Evolutionary conservation across 64 coral and sea anemone species (phyloP).

Genomic region (Pocillopora verrucosa): DNA sequence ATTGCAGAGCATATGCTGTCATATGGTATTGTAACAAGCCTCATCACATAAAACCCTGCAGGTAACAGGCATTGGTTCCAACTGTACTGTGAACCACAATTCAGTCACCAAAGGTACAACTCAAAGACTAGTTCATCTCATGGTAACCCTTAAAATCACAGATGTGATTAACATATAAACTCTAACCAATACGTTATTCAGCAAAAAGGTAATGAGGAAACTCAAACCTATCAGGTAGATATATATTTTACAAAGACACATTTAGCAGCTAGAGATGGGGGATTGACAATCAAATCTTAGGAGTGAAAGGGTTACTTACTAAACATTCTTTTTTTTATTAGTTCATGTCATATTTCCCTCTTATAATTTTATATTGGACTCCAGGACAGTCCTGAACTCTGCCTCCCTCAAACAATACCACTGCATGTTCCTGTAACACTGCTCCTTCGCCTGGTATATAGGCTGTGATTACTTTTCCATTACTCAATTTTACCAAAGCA

Average conservation of each 20-base stretch:
- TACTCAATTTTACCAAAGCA: conserved; percentile 88
- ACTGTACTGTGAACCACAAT: no score
- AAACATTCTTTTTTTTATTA: background rate
- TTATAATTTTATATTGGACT: conserved; percentile 92
- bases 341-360: conserved; percentile 97
- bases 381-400: conserved; percentile 96
- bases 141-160: no score
- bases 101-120: no score
- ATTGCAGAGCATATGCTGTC: no score
- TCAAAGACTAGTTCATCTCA: no score
- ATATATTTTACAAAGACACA: background rate
- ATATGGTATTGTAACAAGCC: no score
- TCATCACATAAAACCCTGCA: no score
- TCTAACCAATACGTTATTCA: no score
- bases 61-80: no score
- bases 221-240: background rate
- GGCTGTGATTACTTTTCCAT: conserved; percentile 89
- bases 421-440: conserved; percentile 91
- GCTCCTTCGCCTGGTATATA: conserved; percentile 93
- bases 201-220: background rate
- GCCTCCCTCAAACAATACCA: conserved; percentile 93
- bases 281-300: no score
- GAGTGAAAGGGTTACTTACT: background rate
- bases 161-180: no score
- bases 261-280: no score